These are phyloP conservation scores for Rambutsinella grinnellia DNA, from an alignment of 2,888 invertebrate genomes.

Conservation along the genomic window DNA sequence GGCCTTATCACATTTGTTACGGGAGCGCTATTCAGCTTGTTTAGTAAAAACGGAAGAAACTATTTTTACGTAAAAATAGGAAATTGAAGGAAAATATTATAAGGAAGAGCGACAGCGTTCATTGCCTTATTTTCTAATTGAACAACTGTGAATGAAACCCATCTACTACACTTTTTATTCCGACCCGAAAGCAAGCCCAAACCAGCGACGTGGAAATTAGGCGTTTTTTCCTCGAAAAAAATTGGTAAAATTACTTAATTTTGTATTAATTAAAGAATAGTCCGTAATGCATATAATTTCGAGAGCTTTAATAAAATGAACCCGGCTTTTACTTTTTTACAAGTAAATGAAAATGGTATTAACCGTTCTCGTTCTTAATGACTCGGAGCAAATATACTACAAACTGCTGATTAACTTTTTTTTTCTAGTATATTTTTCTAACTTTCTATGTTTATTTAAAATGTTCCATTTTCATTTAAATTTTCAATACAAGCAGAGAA, in stretches of 20 bases:
- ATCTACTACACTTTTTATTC: too few species aligned
- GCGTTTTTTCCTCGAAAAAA: constrained; percentile 22
- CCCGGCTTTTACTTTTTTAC: neutral
- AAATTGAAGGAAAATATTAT: neutral
- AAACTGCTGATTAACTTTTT: constrained; percentile 55
- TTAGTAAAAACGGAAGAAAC: neutral
- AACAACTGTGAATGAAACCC: too few species aligned
- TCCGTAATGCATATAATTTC: constrained; percentile 5
- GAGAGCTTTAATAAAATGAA: too few species aligned
- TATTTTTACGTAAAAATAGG: neutral
- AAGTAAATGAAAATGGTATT: constrained; percentile 42
- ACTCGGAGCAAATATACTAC: constrained; percentile 47
- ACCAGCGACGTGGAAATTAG: constrained; percentile 20
- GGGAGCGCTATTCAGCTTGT: neutral
- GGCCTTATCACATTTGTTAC: constrained; percentile 30
- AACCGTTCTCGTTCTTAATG: constrained; percentile 49
- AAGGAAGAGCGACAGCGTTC: neutral
- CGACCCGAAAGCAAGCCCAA: constrained; percentile 21
- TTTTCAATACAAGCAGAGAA: too few species aligned
- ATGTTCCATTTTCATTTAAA: too few species aligned
- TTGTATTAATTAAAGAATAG: constrained; percentile 50
- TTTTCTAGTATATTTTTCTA: constrained; percentile 16
- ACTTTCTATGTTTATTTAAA: too few species aligned
- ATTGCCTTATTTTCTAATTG: neutral
- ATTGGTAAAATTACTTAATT: constrained; percentile 51